Evolutionary conservation across 2,888 invertebrate genomes (phyloP).

Genomic region (Habroteleia sp.): DNA sequence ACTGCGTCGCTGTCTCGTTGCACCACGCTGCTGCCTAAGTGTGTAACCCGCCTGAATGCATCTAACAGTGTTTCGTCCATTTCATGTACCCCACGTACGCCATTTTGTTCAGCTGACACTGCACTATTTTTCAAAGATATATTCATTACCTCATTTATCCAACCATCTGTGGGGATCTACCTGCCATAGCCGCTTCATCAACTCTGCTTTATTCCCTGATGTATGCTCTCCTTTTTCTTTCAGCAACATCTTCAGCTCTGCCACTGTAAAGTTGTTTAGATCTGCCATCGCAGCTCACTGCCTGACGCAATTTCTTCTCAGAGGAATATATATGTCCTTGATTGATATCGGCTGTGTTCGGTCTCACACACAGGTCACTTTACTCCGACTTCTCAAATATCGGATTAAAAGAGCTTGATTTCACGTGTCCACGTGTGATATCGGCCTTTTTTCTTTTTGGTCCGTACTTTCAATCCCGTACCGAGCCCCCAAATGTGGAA

Average conservation of each 20-base stretch:
- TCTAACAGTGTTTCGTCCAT: neutral
- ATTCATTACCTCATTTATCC: neutral
- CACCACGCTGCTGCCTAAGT: neutral
- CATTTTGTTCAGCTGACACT: neutral
- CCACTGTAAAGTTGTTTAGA: neutral
- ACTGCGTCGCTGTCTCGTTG: neutral
- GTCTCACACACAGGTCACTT: neutral
- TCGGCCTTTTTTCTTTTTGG: neutral
- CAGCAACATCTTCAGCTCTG: neutral
- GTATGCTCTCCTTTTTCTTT: neutral
- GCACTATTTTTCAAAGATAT: neutral
- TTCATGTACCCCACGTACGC: neutral
- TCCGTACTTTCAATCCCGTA: neutral
- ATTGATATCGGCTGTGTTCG: neutral
- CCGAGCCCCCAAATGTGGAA: no score
- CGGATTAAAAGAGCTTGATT: neutral
- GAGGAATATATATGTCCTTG: neutral
- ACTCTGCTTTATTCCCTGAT: neutral
- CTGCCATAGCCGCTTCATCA: neutral
- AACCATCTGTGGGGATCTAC: neutral
- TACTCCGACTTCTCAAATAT: neutral
- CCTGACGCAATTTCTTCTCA: neutral
- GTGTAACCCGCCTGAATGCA: neutral
- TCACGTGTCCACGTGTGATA: neutral
- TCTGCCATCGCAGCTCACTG: neutral